Percentiles rank a stretch among this genome's conserved stretches.
Evolutionary conservation across 2,113 vertebrate species (phyloP).

Genomic region (Silurus meridionalis): DNA sequence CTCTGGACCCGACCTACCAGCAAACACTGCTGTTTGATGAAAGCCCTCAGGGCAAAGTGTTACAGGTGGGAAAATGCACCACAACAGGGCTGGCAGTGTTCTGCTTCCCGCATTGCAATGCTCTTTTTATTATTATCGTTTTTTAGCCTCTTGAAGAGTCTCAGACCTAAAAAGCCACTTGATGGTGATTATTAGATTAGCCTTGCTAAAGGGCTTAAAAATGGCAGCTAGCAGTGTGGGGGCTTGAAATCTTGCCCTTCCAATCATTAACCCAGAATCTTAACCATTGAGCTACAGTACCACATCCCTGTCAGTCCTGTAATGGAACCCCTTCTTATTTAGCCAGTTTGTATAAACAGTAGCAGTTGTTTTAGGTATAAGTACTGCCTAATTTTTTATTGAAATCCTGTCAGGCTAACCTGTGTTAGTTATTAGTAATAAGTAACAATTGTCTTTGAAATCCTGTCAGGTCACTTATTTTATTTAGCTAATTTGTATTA

Average conservation of each 20-base stretch:
- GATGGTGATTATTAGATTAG: too few relatives aligned
- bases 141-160: background rate
- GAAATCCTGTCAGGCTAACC: too few relatives aligned
- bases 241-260: too few relatives aligned
- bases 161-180: background rate
- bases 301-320: background rate
- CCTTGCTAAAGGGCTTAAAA: too few relatives aligned
- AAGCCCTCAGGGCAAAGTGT: slow-evolving; percentile 91
- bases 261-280: too few relatives aligned
- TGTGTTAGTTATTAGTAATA: too few relatives aligned
- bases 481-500: background rate
- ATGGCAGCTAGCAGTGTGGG: too few relatives aligned
- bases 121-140: background rate
- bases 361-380: background rate
- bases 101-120: background rate
- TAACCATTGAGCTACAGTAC: too few relatives aligned
- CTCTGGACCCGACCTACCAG: slow-evolving; percentile 89
- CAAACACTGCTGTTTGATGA: slow-evolving; percentile 95
- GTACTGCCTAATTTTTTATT: background rate
- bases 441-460: background rate
- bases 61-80: slow-evolving; percentile 78
- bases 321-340: background rate
- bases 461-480: background rate
- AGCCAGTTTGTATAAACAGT: background rate
- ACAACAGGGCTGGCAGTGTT: background rate